phyloP scores from a whole-genome alignment of 2,113 vertebrate species.

The Syrmaticus mikado region DNA sequence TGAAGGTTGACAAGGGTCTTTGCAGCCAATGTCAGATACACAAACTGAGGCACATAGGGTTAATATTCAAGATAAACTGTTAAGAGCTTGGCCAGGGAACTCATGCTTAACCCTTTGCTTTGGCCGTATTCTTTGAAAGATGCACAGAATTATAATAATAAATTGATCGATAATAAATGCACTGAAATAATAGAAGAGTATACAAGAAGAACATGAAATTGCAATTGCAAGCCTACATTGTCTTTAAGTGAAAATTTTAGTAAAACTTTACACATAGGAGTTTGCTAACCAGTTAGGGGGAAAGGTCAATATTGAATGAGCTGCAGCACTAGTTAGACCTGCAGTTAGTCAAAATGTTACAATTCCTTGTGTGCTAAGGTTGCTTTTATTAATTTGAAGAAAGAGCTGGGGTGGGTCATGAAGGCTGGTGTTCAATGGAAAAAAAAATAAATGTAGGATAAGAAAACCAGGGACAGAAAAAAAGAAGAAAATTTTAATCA shows the following conservation, averaged over 20 bases:
- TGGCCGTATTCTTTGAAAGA: not conserved
- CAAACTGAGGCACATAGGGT: not conserved
- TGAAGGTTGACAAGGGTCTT: not conserved
- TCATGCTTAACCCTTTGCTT: not conserved
- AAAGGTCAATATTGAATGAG: not conserved
- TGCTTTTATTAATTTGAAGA: not conserved
- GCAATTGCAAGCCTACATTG: not conserved
- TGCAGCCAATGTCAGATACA: not conserved
- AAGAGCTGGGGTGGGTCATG: not conserved
- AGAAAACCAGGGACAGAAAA: not conserved
- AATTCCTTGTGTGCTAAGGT: not conserved
- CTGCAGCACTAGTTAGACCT: not conserved
- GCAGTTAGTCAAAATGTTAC: not conserved
- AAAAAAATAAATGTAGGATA: not conserved
- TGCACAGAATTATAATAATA: not conserved
- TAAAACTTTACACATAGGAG: not conserved
- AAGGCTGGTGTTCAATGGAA: not conserved
- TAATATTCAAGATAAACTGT: not conserved
- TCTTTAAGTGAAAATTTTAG: not conserved
- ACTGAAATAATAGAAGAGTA: not conserved
- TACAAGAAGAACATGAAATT: fast-evolving
- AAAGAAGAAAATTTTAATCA: not conserved
- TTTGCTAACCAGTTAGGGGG: not conserved
- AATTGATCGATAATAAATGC: not conserved
- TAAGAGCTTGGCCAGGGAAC: not conserved